phyloP scores from a whole-genome alignment of 92 coral and sea anemone genomes.

The Phenganax stokvisi region DNA sequence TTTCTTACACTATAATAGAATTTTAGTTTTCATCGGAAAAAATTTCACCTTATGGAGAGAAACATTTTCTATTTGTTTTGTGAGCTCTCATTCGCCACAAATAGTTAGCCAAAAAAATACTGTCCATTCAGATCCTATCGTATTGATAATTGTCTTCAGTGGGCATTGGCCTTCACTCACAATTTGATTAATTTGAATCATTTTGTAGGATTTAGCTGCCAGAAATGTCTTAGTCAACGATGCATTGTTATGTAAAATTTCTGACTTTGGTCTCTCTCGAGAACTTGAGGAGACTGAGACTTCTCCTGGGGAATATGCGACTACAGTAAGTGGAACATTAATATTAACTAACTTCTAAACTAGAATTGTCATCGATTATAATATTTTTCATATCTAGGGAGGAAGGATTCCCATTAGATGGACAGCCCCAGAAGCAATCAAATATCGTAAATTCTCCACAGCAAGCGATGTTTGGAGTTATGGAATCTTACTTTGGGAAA shows the following conservation, averaged over 20 bases:
- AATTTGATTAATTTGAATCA: neutral
- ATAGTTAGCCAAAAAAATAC: too few species aligned
- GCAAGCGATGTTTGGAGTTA: constrained; percentile 98
- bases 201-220: constrained; percentile 64
- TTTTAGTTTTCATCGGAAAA: neutral
- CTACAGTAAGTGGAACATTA: constrained; percentile 4
- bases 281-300: constrained; percentile 39
- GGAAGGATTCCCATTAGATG: constrained; percentile 95
- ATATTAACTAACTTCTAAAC: neutral
- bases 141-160: too few species aligned
- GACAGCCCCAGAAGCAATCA: constrained; percentile 96
- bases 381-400: constrained; percentile 48
- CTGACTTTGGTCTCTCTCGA: constrained; percentile 71
- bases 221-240: constrained; percentile 64
- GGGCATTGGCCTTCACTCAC: too few species aligned
- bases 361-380: neutral
- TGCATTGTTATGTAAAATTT: constrained; percentile 52
- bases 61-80: neutral
- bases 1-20: too few species aligned
- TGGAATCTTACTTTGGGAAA: constrained; percentile 88
- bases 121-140: too few species aligned
- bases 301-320: constrained; percentile 26
- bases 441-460: constrained; percentile 68
- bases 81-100: too few species aligned
- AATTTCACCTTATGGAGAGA: neutral